Conservation (phyloP, 2,888 invertebrate species). For the Mythimna ferrago region DNA sequence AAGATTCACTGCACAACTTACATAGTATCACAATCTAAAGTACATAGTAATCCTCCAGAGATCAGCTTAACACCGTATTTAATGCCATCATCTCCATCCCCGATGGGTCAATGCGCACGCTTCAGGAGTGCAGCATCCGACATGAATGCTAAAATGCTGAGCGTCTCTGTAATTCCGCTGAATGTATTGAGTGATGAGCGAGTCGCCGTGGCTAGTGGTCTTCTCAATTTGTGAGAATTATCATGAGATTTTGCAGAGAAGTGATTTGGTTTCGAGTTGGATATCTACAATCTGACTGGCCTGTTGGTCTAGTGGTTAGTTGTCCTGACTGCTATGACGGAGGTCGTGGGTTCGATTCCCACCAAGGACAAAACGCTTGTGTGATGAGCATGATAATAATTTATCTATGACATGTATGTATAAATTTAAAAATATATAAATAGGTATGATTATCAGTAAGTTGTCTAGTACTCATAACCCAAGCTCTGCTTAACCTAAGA, state of each 20-base stretch:
- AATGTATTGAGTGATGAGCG: constrained; percentile 13
- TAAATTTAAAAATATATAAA: no score
- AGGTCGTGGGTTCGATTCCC: no score
- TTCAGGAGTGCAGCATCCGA: constrained; percentile 18
- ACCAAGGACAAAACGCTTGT: no score
- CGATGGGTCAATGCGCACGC: constrained; percentile 23
- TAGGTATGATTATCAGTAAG: no score
- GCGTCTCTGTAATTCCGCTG: constrained; percentile 28
- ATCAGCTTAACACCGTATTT: constrained; percentile 8
- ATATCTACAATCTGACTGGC: neutral
- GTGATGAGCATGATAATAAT: no score
- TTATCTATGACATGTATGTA: no score
- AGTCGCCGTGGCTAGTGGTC: neutral
- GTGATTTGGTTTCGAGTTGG: constrained; percentile 22
- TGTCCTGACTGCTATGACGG: no score
- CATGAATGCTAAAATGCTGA: constrained; percentile 41
- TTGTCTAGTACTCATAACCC: no score
- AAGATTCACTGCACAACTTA: neutral
- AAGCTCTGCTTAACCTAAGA: no score
- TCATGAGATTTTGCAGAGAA: neutral
- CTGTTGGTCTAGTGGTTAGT: no score
- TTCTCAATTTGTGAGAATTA: constrained; percentile 22
- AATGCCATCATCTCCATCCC: neutral
- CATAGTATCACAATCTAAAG: neutral
- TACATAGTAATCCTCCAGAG: neutral